Base-by-base conservation (phyloP, 2,797 vertebrate species). In the Mustela erminea region DNA sequence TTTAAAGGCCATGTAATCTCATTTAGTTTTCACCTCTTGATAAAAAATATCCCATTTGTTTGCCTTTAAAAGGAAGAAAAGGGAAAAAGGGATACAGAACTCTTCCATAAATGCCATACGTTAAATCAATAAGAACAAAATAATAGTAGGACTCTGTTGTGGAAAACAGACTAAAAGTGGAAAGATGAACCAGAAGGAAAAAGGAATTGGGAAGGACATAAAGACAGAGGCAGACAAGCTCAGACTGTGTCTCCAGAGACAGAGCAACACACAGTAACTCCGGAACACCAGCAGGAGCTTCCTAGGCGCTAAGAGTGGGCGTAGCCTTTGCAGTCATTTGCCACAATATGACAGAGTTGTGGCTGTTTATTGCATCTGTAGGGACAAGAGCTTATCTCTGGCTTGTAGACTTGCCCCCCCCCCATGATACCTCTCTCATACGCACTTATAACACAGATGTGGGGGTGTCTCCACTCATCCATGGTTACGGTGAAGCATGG, bases 51-150 rank as follows among this genome's bases (percentile, higher is more conserved):
- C 27, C 23, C 2, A n/a, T 35, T 35, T 80, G 56, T 49, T 46
- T 86, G 72, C 78, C 88, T 93, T 93, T 82, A 84, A 75, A 93
- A 78, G 54, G 56, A 84, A 95, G 54, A 94, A 78, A 52, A 75
- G 41, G 56, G 62, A 84, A 94, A 78, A 52, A 75, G 41, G 56
- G 62, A 84, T 32, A n/a, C 23, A 92, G 82, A 93, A 84, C 20
- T 86, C 68, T 70, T 78, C 38, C 43, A 6, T 27, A 70, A 90
- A 15, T 35, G 17, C 4, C 38, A 4, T n/a, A 5, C 8, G 32
- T 75, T 74, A 78, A 66, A n/a, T 64, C 58, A 83, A 4, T 62
- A 82, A 60, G 29, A 87, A 78, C 5, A 74, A 84, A 95, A 41
- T n/a, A 68, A 46, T 0, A 83, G 32, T 11, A 74, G 27, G 70